A percentile compares a stretch with the other conserved stretches of the same genome.
phyloP scores from a whole-genome alignment of 2,888 invertebrate genomes.

The Chironomus tentans region DNA sequence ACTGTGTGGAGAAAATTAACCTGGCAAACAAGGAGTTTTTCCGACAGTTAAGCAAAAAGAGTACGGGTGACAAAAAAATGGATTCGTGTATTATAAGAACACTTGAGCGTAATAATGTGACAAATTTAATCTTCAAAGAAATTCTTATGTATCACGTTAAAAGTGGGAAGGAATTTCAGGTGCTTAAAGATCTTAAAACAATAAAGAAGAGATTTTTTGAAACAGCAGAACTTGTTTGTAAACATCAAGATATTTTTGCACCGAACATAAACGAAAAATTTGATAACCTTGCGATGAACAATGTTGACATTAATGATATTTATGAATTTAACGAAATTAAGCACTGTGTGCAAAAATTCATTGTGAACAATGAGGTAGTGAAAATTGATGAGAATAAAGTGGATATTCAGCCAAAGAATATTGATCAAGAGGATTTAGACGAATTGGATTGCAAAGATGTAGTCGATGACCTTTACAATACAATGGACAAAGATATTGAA shows the following conservation, averaged over 20 bases:
- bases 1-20: slow-evolving; percentile 11
- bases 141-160: slow-evolving; percentile 9
- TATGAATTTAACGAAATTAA: slow-evolving; percentile 24
- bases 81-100: slow-evolving; percentile 12
- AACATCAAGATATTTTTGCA: slow-evolving; percentile 24
- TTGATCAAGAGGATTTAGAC: slow-evolving; percentile 15
- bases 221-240: slow-evolving; percentile 16
- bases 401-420: slow-evolving; percentile 7
- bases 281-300: slow-evolving; percentile 6
- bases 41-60: slow-evolving; percentile 12
- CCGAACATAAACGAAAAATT: slow-evolving; percentile 24
- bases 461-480: slow-evolving; percentile 23
- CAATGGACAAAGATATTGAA: slow-evolving; percentile 22
- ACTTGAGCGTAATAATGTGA: slow-evolving; percentile 15
- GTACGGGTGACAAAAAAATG: slow-evolving; percentile 7
- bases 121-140: slow-evolving; percentile 25
- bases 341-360: not conserved
- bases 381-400: slow-evolving; percentile 9
- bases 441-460: slow-evolving; percentile 23
- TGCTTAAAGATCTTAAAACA: slow-evolving; percentile 20
- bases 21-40: slow-evolving; percentile 19
- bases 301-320: slow-evolving; percentile 23
- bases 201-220: slow-evolving; percentile 10
- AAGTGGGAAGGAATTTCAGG: not conserved
- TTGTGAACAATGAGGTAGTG: slow-evolving; percentile 5